Percentiles rank a stretch among this genome's conserved stretches.
Conservation (phyloP, 2,888 invertebrate species). For the Brachypalpus laphriformis region DNA sequence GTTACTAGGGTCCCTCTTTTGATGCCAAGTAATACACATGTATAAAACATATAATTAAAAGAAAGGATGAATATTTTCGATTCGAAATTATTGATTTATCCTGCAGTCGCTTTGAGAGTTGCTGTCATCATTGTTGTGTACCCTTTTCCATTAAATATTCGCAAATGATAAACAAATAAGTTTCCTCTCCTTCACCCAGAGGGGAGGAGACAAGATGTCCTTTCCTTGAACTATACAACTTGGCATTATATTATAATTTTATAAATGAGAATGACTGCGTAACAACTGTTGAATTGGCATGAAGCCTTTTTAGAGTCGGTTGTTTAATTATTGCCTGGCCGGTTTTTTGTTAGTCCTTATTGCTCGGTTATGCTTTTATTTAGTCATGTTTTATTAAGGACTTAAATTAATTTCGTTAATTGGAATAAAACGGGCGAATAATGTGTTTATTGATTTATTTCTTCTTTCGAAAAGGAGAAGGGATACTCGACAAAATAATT, state of each 20-base stretch:
- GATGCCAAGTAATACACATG: neutral
- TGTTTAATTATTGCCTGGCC: slow-evolving; percentile 17
- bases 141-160: slow-evolving; percentile 1
- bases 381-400: neutral
- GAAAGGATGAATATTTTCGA: neutral
- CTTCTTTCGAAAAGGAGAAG: neutral
- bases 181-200: neutral
- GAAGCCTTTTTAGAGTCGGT: neutral
- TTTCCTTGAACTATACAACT: slow-evolving; percentile 11
- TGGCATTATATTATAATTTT: slow-evolving; percentile 31
- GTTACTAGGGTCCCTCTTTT: slow-evolving; percentile 35
- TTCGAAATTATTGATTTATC: slow-evolving; percentile 63
- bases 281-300: slow-evolving; percentile 62
- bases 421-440: neutral
- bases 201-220: neutral
- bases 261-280: slow-evolving; percentile 26
- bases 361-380: neutral
- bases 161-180: slow-evolving; percentile 40
- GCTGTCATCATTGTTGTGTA: slow-evolving; percentile 40
- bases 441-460: slow-evolving; percentile 45
- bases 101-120: slow-evolving; percentile 11
- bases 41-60: neutral
- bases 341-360: slow-evolving; percentile 53
- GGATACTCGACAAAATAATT: slow-evolving; percentile 28
- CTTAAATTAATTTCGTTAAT: neutral